phyloP scores from a whole-genome alignment of 2,888 invertebrate genomes.

The Ichneumon xanthorius region DNA sequence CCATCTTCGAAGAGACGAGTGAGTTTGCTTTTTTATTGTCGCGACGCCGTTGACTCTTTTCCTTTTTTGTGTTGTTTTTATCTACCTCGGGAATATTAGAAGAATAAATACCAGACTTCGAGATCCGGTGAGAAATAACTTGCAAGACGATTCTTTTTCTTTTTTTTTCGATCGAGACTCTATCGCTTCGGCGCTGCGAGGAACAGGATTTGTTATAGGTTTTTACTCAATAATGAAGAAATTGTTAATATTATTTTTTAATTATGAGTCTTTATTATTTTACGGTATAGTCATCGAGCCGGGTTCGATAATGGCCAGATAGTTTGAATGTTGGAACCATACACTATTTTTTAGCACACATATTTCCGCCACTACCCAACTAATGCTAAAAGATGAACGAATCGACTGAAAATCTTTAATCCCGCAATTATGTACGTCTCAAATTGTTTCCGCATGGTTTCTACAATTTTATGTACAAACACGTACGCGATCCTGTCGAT shows the following conservation, averaged over 20 bases:
- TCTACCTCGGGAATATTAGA: background rate
- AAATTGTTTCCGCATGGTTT: background rate
- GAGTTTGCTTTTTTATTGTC: background rate
- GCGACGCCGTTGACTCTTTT: constrained; percentile 28
- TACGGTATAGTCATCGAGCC: background rate
- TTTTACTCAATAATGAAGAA: constrained; percentile 11
- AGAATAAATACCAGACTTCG: background rate
- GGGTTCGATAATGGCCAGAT: background rate
- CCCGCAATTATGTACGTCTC: background rate
- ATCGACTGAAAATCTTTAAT: background rate
- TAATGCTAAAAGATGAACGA: background rate
- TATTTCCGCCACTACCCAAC: background rate
- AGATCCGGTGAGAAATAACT: background rate
- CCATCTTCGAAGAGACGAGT: constrained; percentile 54
- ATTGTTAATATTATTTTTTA: background rate
- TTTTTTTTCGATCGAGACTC: background rate
- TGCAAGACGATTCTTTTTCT: background rate
- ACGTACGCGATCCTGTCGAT: constrained; percentile 64
- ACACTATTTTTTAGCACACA: background rate
- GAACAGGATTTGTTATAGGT: background rate
- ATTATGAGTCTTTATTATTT: constrained; percentile 14
- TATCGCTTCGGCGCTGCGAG: background rate
- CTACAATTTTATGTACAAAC: background rate
- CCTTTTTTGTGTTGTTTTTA: constrained; percentile 17
- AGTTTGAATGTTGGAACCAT: background rate